These are phyloP conservation scores for Lydus trimaculatus DNA, from an alignment of 2,888 invertebrate species.

Conservation along the genomic window DNA sequence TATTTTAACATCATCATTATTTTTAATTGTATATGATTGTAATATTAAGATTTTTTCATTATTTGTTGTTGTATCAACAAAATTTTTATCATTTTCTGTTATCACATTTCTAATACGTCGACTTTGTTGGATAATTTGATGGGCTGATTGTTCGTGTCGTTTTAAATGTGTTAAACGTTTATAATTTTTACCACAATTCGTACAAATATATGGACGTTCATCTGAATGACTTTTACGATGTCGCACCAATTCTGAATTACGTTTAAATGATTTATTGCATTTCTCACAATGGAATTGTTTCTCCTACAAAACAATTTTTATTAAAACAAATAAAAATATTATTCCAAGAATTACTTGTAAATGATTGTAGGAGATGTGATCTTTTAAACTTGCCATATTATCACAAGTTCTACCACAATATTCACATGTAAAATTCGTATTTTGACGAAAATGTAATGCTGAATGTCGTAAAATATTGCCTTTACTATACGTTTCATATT, in stretches of 20 bases:
- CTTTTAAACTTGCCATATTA: slow-evolving; percentile 53
- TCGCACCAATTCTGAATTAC: slow-evolving; percentile 54
- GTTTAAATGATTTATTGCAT: slow-evolving; percentile 56
- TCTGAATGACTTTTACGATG: slow-evolving; percentile 55
- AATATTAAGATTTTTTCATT: slow-evolving; percentile 39
- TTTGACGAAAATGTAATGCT: slow-evolving; percentile 51
- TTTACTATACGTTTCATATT: slow-evolving; percentile 50
- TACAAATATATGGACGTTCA: slow-evolving; percentile 52
- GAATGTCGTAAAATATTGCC: slow-evolving; percentile 53
- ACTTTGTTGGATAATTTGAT: slow-evolving; percentile 40
- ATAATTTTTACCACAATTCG: slow-evolving; percentile 52
- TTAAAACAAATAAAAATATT: background rate
- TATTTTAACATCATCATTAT: slow-evolving; percentile 49
- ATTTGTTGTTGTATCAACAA: background rate
- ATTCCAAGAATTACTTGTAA: slow-evolving; percentile 37
- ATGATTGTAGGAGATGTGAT: slow-evolving; percentile 55
- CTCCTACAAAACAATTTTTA: slow-evolving; percentile 40
- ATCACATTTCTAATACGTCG: slow-evolving; percentile 40
- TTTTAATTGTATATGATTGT: slow-evolving; percentile 47
- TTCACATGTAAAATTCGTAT: slow-evolving; percentile 52
- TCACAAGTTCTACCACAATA: slow-evolving; percentile 56
- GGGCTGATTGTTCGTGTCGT: slow-evolving; percentile 53
- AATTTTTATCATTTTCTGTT: background rate
- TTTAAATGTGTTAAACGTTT: slow-evolving; percentile 55
- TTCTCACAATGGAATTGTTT: slow-evolving; percentile 53